These are phyloP conservation scores for Tiaroga cobitis DNA, from an alignment of 2,797 vertebrate genomes.

Conservation along the genomic window DNA sequence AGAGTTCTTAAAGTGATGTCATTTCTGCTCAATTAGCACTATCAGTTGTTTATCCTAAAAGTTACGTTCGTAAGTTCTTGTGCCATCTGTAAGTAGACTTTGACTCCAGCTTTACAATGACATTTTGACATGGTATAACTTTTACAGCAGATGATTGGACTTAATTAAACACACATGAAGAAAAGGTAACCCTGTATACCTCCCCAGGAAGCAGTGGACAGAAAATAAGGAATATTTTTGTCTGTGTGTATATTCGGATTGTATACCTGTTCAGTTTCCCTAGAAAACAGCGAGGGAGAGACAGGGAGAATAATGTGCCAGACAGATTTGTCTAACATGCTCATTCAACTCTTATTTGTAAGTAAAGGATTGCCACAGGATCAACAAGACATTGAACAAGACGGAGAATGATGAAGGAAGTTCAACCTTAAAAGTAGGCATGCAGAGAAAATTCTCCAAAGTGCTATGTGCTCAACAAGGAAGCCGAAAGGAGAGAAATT, in stretches of 20 bases:
- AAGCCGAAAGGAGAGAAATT: not conserved
- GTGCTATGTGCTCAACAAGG: not conserved
- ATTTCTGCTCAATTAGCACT: conserved; percentile 6
- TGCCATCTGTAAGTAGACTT: not conserved
- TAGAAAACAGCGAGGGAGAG: not conserved
- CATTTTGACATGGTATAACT: not conserved
- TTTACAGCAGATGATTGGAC: not conserved
- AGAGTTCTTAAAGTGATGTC: not conserved
- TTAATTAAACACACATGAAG: not conserved
- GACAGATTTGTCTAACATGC: not conserved
- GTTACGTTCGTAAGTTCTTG: not conserved
- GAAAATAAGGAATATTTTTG: not conserved
- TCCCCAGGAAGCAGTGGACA: not conserved
- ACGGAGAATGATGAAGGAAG: not conserved
- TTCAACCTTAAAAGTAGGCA: not conserved
- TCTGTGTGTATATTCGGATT: not conserved
- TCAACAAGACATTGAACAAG: conserved; percentile 10
- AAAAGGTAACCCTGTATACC: not conserved
- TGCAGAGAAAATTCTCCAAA: not conserved
- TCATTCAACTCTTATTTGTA: conserved; percentile 8
- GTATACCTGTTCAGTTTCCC: not conserved
- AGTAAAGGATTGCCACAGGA: not conserved
- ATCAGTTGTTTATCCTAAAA: not conserved
- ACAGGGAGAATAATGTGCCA: not conserved
- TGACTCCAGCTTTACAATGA: not conserved